A percentile compares a stretch with the other conserved stretches of the same genome.
These are phyloP conservation scores for Lottia scabra DNA, from an alignment of 2,888 invertebrate species.

Conservation along the genomic window DNA sequence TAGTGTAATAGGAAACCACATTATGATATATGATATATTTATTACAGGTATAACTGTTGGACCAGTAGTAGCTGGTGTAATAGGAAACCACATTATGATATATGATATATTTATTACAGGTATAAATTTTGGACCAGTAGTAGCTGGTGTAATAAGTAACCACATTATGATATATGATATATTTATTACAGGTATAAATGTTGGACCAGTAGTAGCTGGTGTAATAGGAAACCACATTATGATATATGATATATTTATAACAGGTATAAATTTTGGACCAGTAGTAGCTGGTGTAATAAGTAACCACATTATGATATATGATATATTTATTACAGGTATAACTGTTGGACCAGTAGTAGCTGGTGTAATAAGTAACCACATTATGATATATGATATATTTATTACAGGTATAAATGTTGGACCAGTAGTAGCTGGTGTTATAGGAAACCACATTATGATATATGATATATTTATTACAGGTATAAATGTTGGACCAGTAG, in stretches of 20 bases:
- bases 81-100: conserved; percentile 85
- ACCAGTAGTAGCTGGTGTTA: conserved; percentile 94
- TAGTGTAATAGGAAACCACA: conserved; percentile 86
- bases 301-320: conserved; percentile 91
- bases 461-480: conserved; percentile 78
- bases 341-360: conserved; percentile 97
- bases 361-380: conserved; percentile 86
- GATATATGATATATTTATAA: conserved; percentile 78
- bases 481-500: conserved; percentile 95
- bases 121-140: conserved; percentile 95
- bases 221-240: conserved; percentile 85
- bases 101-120: conserved; percentile 78
- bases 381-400: conserved; percentile 82
- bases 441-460: conserved; percentile 85
- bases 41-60: conserved; percentile 91
- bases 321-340: conserved; percentile 76
- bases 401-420: conserved; percentile 91
- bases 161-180: conserved; percentile 86
- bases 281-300: conserved; percentile 92
- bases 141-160: conserved; percentile 89
- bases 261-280: conserved; percentile 93
- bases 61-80: conserved; percentile 94
- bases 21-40: conserved; percentile 82
- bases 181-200: conserved; percentile 82
- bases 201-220: conserved; percentile 95